Base-by-base conservation (phyloP, 2,113 vertebrate genomes). In the Lycaon pictus region DNA sequence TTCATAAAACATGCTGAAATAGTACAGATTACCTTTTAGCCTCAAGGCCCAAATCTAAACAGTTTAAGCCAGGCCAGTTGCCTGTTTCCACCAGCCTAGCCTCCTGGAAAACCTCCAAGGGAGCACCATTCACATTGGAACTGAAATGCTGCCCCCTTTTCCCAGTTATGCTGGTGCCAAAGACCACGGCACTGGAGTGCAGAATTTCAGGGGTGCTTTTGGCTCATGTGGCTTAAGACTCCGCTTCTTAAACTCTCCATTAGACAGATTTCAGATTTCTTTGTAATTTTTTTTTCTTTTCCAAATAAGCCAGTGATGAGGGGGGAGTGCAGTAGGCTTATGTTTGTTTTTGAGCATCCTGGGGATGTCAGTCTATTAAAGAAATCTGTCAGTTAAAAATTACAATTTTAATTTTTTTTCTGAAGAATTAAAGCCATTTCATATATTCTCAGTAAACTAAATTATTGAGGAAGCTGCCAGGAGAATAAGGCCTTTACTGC, bases 391-490 rank as follows among this genome's bases (percentile, higher is more conserved):
- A 69, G 35, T 74, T 91, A 51, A 37, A 71, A 82, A 35, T 37
- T 67, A 5, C 53, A n/a, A 80, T 65, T 92, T 53, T 67, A 23
- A 37, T 74, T 51, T 96, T 85, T 25, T 81, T 84, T 48, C 74
- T 60, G 56, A 72, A 90, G n/a, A 56, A 76, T 51, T 69, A 81
- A 87, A 81, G 53, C 12, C n/a, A 22, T 85, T 92, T 79, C 22
- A 16, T 84, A 53, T 32, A 71, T 89, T 58, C 71, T 35, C 65
- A 80, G 63, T 58, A 48, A 89, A 71, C 25, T 56, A 56, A 79
- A 82, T 85, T 55, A 55, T 62, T 90, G 48, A 81, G 51, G 48
- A 84, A 48, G 35, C 20, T 69, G 56, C n/a, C 25, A 69, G 56
- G 69, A 77, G 32, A 80, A 80, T 56, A 71, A 96, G n/a, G 20